Conservation (phyloP, 2,888 invertebrate genomes). For the Sycophila texana region DNA sequence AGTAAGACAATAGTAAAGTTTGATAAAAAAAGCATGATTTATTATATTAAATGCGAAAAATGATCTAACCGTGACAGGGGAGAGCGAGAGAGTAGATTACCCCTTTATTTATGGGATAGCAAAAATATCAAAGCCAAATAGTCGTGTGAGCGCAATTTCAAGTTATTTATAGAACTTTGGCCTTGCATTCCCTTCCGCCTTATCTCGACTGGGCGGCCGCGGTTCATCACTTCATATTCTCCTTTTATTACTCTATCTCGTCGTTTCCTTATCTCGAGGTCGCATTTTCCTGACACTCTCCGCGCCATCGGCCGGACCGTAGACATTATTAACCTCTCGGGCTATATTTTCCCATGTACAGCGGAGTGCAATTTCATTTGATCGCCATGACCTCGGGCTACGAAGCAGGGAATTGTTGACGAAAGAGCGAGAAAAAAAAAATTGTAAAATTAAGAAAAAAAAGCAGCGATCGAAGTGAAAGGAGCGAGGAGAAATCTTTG, state of each 20-base stretch:
- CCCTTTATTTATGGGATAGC: neutral
- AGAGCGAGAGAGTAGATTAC: no score
- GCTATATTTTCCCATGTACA: neutral
- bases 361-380: slow-evolving; percentile 14
- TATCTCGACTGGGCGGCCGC: neutral
- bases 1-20: no score
- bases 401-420: neutral
- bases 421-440: slow-evolving; percentile 10
- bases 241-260: slow-evolving; percentile 15
- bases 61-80: no score
- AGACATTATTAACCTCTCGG: slow-evolving; percentile 7
- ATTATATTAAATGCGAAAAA: no score
- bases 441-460: slow-evolving; percentile 1
- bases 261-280: neutral
- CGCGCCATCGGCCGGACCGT: neutral
- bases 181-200: slow-evolving; percentile 20
- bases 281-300: neutral
- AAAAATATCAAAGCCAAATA: neutral
- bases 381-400: neutral
- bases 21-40: no score
- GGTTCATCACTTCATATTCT: slow-evolving; percentile 7
- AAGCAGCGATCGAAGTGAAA: neutral
- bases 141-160: neutral
- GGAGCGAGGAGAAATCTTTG: slow-evolving; percentile 28
- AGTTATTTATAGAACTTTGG: slow-evolving; percentile 22